Evolutionary conservation across 2,797 vertebrate genomes (phyloP).

Genomic region (Phrynocephalus guinanensis): DNA sequence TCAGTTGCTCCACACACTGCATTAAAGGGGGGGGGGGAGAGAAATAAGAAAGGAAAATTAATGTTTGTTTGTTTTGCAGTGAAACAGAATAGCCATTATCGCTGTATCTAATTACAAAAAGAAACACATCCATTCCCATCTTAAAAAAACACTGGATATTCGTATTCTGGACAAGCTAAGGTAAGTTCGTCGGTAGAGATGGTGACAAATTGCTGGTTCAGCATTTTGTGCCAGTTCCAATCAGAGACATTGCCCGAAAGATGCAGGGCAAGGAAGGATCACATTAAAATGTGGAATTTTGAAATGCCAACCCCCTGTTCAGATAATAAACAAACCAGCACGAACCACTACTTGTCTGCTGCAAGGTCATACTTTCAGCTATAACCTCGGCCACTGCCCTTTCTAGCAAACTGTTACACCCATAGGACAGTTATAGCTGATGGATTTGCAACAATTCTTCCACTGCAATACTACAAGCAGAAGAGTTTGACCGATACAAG

Average conservation of each 20-base stretch:
- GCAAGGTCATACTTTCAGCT: no score
- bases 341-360: neutral
- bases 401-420: neutral
- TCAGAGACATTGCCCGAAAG: no score
- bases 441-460: neutral
- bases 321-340: no score
- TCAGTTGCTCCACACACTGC: slow-evolving; percentile 96
- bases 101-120: neutral
- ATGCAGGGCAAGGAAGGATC: no score
- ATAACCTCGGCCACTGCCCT: neutral
- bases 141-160: neutral
- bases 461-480: neutral
- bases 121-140: neutral
- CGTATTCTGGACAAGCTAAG: neutral
- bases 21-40: slow-evolving; percentile 46
- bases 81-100: neutral
- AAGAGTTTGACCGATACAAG: neutral
- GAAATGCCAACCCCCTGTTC: no score
- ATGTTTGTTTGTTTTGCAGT: slow-evolving; percentile 43
- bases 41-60: slow-evolving; percentile 8
- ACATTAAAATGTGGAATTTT: no score
- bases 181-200: neutral
- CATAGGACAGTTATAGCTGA: neutral
- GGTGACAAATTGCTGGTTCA: no score
- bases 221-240: no score